phyloP scores from a whole-genome alignment of 2,888 invertebrate genomes.

The Acronicta leporina region DNA sequence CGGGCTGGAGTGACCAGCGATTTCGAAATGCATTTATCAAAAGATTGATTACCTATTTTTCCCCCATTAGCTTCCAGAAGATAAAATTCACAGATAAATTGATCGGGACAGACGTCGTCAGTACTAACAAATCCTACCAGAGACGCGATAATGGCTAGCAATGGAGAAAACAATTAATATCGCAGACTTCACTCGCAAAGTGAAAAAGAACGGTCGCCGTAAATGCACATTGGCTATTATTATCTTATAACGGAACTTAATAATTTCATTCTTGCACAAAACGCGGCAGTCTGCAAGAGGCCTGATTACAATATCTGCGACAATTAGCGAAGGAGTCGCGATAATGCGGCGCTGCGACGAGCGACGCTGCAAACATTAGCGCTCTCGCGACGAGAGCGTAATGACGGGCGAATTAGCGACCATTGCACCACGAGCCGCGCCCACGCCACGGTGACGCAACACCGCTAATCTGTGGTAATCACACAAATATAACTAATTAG shows the following conservation, averaged over 20 bases:
- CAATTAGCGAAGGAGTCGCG: constrained; percentile 52
- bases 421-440: constrained; percentile 56
- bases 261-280: constrained; percentile 49
- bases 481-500: too few relatives aligned
- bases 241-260: constrained; percentile 53
- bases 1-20: too few relatives aligned
- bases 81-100: neutral
- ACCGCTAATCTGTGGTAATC: constrained; percentile 29
- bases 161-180: constrained; percentile 25
- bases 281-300: constrained; percentile 35
- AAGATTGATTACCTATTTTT: too few relatives aligned
- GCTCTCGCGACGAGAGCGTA: constrained; percentile 69
- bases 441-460: constrained; percentile 9
- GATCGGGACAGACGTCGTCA: neutral
- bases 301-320: constrained; percentile 55
- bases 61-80: neutral
- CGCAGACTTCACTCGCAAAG: constrained; percentile 9
- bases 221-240: constrained; percentile 52
- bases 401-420: constrained; percentile 74
- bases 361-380: constrained; percentile 74
- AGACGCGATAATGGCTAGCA: constrained; percentile 14
- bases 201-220: constrained; percentile 34
- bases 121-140: neutral
- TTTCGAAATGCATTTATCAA: too few relatives aligned
- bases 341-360: constrained; percentile 49